Evolutionary conservation across 2,888 invertebrate species (phyloP), one percentile per base, ranked within the genome.

Genomic region (Pseudococcus jackbeardsleyi): DNA sequence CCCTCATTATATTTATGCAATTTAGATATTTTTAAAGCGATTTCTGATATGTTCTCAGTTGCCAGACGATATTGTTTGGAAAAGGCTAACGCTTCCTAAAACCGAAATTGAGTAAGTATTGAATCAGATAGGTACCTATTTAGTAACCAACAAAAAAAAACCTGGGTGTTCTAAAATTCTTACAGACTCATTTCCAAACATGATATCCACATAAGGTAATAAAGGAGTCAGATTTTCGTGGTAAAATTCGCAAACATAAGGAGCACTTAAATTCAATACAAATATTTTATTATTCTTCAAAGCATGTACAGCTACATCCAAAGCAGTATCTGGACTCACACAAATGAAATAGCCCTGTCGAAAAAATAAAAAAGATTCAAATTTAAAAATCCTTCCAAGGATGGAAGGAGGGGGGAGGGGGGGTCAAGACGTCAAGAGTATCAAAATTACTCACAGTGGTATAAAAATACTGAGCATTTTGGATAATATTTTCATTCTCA

Each of bases 251-350:
- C 96, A 95, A 50, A 99, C 94, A 93, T 99, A 99, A 9, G 98
- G 97, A 84, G 99, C 99, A 91, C 98, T 98, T 89, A 99, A 93
- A 92, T 99, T 99, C 95, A 99, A 96, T 90, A 95, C 93, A 92
- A 99, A 98, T 48, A 94, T 92, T 91, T 96, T 95, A 89, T 95
- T 93, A 54, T 94, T 93, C 86, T 93, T 93, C 90, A 94, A 93
- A 12, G 98, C 96, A 91, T 96, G 94, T 90, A 94, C 92, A 0
- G 98, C 99, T n/a, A 99, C 93, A 91, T 94, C 94, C 92, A 96
- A 92, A 90, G 98, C 96, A 6, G 97, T 95, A 90, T 95, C 95
- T 7, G 97, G 96, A 90, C 96, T 98, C 0, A 99, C 99, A 12
- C 98, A 98, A 90, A 99, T 93, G 92, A 99, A 99, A 93, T 98